Conservation (phyloP, 2,113 vertebrate species). For the Strix uralensis region DNA sequence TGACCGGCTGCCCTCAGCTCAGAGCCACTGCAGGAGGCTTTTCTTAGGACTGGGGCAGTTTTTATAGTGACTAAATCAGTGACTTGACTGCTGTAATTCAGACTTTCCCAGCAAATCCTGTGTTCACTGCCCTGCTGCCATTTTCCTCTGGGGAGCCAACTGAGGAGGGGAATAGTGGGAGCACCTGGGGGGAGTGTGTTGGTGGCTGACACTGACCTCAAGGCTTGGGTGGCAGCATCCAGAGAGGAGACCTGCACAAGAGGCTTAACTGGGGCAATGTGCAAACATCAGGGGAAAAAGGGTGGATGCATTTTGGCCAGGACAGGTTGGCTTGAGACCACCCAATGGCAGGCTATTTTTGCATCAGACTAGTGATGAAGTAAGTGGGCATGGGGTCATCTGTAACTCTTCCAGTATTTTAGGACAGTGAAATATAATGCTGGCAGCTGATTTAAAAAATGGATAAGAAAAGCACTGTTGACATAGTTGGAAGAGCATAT, state of each 20-base stretch:
- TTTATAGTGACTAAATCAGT: not conserved
- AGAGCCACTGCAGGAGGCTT: not conserved
- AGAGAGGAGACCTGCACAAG: not conserved
- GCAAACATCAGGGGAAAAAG: not conserved
- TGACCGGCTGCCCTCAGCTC: not conserved
- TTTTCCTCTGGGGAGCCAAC: not conserved
- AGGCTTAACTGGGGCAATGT: not conserved
- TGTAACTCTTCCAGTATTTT: not conserved
- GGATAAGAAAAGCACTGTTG: not conserved
- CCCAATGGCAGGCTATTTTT: not conserved
- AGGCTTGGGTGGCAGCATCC: not conserved
- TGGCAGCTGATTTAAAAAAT: not conserved
- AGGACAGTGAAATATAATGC: not conserved
- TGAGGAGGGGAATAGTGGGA: not conserved
- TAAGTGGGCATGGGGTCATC: not conserved
- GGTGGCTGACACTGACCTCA: not conserved
- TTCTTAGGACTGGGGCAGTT: not conserved
- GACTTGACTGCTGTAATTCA: not conserved
- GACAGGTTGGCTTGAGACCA: not conserved
- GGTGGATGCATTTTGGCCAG: not conserved
- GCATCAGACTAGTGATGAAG: not conserved
- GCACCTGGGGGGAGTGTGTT: fast-evolving
- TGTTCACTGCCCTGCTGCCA: not conserved
- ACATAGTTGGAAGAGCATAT: not conserved
- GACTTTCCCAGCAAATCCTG: not conserved